A percentile compares a stretch with the other conserved stretches of the same genome.
Evolutionary conservation across 2,888 invertebrate genomes (phyloP).

Genomic region (Neoitamus cyanurus): DNA sequence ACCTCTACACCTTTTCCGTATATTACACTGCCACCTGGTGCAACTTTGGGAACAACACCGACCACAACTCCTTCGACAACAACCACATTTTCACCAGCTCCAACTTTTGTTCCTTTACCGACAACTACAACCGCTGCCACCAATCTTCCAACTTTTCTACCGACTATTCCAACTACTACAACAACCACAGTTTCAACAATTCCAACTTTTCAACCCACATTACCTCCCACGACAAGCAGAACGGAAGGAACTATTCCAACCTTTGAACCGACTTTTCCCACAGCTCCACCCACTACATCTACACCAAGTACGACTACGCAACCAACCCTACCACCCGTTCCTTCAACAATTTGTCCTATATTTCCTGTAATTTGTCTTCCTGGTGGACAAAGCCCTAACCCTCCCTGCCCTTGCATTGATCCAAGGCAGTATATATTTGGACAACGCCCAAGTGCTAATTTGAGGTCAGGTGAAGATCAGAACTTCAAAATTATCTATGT

Average conservation of each 20-base stretch:
- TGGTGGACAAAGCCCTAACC: slow-evolving; percentile 59
- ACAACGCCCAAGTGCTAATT: neutral
- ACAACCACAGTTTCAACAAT: slow-evolving; percentile 17
- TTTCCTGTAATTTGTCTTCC: slow-evolving; percentile 61
- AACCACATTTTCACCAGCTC: slow-evolving; percentile 35
- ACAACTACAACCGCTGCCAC: slow-evolving; percentile 52
- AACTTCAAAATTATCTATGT: neutral
- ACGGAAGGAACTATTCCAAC: slow-evolving; percentile 55
- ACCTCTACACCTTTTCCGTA: slow-evolving; percentile 60
- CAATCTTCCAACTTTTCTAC: slow-evolving; percentile 50
- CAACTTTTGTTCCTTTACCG: slow-evolving; percentile 48
- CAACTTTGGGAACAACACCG: slow-evolving; percentile 53
- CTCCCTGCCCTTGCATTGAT: slow-evolving; percentile 65
- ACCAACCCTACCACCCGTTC: slow-evolving; percentile 44
- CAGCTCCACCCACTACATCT: slow-evolving; percentile 10
- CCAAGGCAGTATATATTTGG: slow-evolving; percentile 55
- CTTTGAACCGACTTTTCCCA: slow-evolving; percentile 53
- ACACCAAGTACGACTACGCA: slow-evolving; percentile 47
- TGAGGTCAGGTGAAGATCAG: neutral
- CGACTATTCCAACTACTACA: slow-evolving; percentile 45
- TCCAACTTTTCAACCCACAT: too few species aligned
- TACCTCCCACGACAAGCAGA: slow-evolving; percentile 12
- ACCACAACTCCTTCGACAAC: slow-evolving; percentile 49
- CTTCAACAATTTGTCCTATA: slow-evolving; percentile 55
- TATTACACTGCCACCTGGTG: slow-evolving; percentile 58